Evolutionary conservation across 2,797 vertebrate genomes (phyloP).

Genomic region (Spea hammondii): DNA sequence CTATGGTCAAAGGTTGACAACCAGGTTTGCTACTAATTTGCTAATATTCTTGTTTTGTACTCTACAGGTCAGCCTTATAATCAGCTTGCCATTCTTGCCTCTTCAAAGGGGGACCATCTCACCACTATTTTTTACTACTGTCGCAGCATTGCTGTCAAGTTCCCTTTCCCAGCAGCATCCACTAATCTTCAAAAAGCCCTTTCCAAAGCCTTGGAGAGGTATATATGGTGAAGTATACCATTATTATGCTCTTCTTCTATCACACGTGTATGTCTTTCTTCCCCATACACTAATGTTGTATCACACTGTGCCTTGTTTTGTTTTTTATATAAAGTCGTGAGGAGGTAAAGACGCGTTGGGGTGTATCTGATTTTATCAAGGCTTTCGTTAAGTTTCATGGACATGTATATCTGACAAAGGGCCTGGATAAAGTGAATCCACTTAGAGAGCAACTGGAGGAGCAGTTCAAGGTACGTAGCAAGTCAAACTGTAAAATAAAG

Average conservation of each 20-base stretch:
- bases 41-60: slow-evolving; percentile 16
- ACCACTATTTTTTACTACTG: slow-evolving; percentile 99
- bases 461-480: slow-evolving; percentile 87
- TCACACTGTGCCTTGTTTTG: slow-evolving; percentile 46
- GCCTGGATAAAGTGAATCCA: slow-evolving; percentile 85
- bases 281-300: slow-evolving; percentile 28
- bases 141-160: slow-evolving; percentile 98
- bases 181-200: slow-evolving; percentile 98
- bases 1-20: no score
- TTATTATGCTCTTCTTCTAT: not conserved
- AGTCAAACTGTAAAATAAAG: not conserved
- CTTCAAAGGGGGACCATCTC: slow-evolving; percentile 98
- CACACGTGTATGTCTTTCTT: slow-evolving; percentile 40
- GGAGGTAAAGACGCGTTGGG: slow-evolving; percentile 93
- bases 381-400: slow-evolving; percentile 98
- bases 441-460: slow-evolving; percentile 95
- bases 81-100: slow-evolving; percentile 97
- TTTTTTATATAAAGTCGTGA: slow-evolving; percentile 75
- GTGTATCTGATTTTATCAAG: slow-evolving; percentile 94
- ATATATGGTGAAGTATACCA: slow-evolving; percentile 33
- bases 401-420: slow-evolving; percentile 93
- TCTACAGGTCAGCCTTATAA: slow-evolving; percentile 95
- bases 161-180: slow-evolving; percentile 97
- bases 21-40: not conserved
- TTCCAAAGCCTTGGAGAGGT: slow-evolving; percentile 98